Percentiles rank a stretch among this genome's conserved stretches.
Evolutionary conservation across 2,888 invertebrate genomes (phyloP).

Genomic region (Coleophora flavipennella): DNA sequence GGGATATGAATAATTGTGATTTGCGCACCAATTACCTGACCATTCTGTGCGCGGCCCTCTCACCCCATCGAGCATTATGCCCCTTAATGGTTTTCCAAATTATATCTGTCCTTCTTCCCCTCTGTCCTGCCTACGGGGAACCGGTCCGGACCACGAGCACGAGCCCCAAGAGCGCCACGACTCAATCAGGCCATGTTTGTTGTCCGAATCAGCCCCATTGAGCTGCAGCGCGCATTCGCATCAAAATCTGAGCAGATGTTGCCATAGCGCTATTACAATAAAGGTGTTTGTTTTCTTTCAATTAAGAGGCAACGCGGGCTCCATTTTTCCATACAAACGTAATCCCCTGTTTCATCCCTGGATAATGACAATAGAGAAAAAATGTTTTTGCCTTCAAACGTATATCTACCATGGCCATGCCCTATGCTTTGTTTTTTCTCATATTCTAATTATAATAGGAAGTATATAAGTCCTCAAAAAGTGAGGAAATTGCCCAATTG

Average conservation of each 20-base stretch:
- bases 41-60: conserved; percentile 35
- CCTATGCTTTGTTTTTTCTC: too few relatives aligned
- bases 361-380: too few relatives aligned
- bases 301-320: conserved; percentile 21
- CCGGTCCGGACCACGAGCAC: conserved; percentile 40
- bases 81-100: conserved; percentile 49
- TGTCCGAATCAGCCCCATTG: conserved; percentile 56
- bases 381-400: too few relatives aligned
- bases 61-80: background rate
- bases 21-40: conserved; percentile 67
- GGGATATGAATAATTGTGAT: conserved; percentile 43
- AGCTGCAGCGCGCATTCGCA: conserved; percentile 13
- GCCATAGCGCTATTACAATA: conserved; percentile 12
- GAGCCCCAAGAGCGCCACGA: too few relatives aligned
- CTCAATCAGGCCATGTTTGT: conserved; percentile 63
- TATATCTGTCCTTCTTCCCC: conserved; percentile 47
- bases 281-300: conserved; percentile 36
- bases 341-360: too few relatives aligned
- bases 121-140: conserved; percentile 30
- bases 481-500: too few relatives aligned
- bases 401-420: too few relatives aligned
- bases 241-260: conserved; percentile 36
- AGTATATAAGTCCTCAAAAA: too few relatives aligned
- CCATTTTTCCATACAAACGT: too few relatives aligned
- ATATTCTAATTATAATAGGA: too few relatives aligned